Evolutionary conservation across 2,797 vertebrate genomes (phyloP), one percentile per base, ranked within the genome.

Genomic region (Sebastes minor): DNA sequence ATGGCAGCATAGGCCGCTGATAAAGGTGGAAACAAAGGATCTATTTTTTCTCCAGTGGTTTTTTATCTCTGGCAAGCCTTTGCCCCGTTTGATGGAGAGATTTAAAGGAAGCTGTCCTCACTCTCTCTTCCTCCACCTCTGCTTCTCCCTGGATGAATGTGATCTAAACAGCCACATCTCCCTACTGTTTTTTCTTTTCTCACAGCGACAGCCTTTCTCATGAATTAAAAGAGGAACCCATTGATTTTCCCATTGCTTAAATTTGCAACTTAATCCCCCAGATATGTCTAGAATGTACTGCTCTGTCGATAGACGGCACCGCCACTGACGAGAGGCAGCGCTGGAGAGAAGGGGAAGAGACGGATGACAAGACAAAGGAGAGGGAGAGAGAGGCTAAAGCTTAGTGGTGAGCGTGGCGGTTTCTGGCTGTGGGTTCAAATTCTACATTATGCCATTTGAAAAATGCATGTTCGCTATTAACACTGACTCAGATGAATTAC

Each of bases 221-320:
- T 93, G 93, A 95, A 95, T 95, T 94, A 94, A 94, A 95, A 92
- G 92, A 94, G 91, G 91, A 94, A 91, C 89, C 76, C 82, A 95
- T 95, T 92, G 94, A 95, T 95, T 95, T 94, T 93, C 88, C 91
- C 92, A 91, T 94, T 94, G 94, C 94, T 94, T 94, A 95, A 94
- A 95, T 95, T 95, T 94, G 94, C 94, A 95, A 94, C 93, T 94
- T 94, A 94, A 95, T 95, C 94, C 92, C 88, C 88, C 81, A 90
- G 92, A 94, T 93, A 93, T 94, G 91, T 91, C 87, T 73, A 92
- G 93, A 92, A 93, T 92, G 88, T 92, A 94, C 83, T 87, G 88
- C 87, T 85, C 86, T 93, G 94, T 94, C 94, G 86, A 95, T 95
- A 94, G 88, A 88, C 65, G 72, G 89, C 89, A 84, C 74, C 7